These are phyloP conservation scores for Pristiophorus japonicus DNA, from an alignment of 2,113 vertebrate species.

Conservation along the genomic window DNA sequence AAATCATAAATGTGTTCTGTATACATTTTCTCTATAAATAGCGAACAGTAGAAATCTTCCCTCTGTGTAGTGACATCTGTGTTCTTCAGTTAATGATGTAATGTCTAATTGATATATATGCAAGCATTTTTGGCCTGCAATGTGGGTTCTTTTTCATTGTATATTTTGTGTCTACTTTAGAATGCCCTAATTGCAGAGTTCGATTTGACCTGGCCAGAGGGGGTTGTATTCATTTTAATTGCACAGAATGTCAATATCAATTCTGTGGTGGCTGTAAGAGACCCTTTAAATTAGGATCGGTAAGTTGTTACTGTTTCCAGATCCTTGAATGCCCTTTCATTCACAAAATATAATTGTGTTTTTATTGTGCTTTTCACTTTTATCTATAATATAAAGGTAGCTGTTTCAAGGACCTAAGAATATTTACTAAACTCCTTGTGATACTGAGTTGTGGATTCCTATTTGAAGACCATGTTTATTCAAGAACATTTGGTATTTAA, in stretches of 20 bases:
- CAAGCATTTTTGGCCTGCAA: neutral
- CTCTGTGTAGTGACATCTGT: neutral
- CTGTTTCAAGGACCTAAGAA: neutral
- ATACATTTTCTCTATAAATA: neutral
- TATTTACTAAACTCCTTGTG: neutral
- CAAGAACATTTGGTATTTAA: no score
- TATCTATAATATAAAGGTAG: neutral
- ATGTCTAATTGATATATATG: neutral
- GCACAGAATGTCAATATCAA: conserved; percentile 60
- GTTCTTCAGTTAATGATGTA: neutral
- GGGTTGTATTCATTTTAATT: conserved; percentile 66
- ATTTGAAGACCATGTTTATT: neutral
- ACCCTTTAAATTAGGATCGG: conserved; percentile 53
- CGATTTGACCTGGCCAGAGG: conserved; percentile 61
- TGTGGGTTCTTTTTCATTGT: neutral
- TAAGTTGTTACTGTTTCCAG: conserved; percentile 45
- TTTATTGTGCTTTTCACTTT: neutral
- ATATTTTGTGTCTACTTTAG: conserved; percentile 45
- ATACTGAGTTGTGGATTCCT: neutral
- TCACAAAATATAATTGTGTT: neutral
- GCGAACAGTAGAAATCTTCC: neutral
- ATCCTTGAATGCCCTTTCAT: neutral
- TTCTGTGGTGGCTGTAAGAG: conserved; percentile 59
- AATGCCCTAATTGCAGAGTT: conserved; percentile 59
- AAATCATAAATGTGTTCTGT: neutral